A percentile compares a stretch with the other conserved stretches of the same genome.
Conservation (phyloP, 2,113 vertebrate species). For the Colistium nudipinnis region DNA sequence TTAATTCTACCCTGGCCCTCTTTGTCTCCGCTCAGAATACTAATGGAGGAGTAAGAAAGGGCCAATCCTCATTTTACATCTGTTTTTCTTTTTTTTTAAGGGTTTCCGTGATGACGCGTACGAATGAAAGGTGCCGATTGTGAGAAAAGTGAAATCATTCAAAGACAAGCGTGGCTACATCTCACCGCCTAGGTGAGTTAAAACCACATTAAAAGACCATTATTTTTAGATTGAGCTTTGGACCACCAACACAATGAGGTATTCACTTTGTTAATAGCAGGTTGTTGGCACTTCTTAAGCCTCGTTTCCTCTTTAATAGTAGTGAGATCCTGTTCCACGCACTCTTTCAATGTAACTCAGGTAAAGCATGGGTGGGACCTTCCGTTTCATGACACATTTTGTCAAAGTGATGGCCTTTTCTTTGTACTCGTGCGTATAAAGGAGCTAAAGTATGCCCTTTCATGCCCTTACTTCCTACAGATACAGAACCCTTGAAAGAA, state of each 20-base stretch:
- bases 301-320: slow-evolving; percentile 81
- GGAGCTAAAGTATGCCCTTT: slow-evolving; percentile 74
- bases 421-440: slow-evolving; percentile 79
- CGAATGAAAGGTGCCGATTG: slow-evolving; percentile 59
- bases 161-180: slow-evolving; percentile 55
- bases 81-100: slow-evolving; percentile 32
- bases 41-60: slow-evolving; percentile 59
- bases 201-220: slow-evolving; percentile 66
- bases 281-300: slow-evolving; percentile 79
- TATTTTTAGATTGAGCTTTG: slow-evolving; percentile 74
- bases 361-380: slow-evolving; percentile 82
- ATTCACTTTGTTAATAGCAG: slow-evolving; percentile 77
- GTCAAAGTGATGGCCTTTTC: slow-evolving; percentile 75
- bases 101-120: slow-evolving; percentile 35
- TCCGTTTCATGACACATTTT: slow-evolving; percentile 81
- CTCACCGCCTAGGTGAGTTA: slow-evolving; percentile 61
- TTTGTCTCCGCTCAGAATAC: slow-evolving; percentile 70
- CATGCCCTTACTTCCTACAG: slow-evolving; percentile 72
- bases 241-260: slow-evolving; percentile 81
- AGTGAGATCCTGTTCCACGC: slow-evolving; percentile 80
- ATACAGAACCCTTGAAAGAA: slow-evolving; percentile 64
- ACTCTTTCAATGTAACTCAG: slow-evolving; percentile 78
- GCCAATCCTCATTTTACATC: slow-evolving; percentile 49
- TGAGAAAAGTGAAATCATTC: slow-evolving; percentile 69
- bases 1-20: slow-evolving; percentile 69